Evolutionary conservation across 2,797 vertebrate species (phyloP).

Genomic region (Xyrichtys novacula): DNA sequence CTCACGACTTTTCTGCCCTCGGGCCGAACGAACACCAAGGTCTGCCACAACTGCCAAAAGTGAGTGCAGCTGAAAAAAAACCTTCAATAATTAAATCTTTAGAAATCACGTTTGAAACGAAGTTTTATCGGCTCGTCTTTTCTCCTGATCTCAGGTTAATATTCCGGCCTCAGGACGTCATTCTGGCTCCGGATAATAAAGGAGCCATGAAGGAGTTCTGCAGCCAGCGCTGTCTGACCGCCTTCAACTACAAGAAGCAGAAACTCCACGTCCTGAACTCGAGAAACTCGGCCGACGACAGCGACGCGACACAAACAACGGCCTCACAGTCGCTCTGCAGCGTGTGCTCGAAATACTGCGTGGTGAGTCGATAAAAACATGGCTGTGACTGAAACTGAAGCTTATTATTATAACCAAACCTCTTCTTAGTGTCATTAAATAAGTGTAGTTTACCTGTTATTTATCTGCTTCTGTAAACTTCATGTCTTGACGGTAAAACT

Average conservation of each 20-base stretch:
- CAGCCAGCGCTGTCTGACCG: conserved; percentile 90
- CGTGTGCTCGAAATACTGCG: conserved; percentile 90
- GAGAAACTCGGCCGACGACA: conserved; percentile 63
- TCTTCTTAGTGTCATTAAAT: too few species aligned
- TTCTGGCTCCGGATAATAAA: conserved; percentile 89
- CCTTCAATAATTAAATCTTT: too few species aligned
- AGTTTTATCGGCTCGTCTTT: background rate
- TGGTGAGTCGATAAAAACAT: too few species aligned
- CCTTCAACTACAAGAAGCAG: conserved; percentile 89
- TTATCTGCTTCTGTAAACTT: too few species aligned
- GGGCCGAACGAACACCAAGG: conserved; percentile 78
- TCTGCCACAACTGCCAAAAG: conserved; percentile 93
- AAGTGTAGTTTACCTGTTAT: too few species aligned
- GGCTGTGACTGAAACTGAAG: too few species aligned
- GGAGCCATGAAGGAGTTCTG: conserved; percentile 93
- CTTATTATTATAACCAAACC: too few species aligned
- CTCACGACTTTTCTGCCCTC: conserved; percentile 79
- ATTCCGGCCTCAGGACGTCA: conserved; percentile 91
- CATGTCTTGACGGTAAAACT: background rate
- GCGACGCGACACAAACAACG: conserved; percentile 69
- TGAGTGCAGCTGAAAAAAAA: conserved; percentile 66
- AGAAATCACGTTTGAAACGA: too few species aligned
- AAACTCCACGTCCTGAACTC: conserved; percentile 67
- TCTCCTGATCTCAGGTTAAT: conserved; percentile 85
- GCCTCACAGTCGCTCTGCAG: conserved; percentile 81